Evolutionary conservation across 2,888 invertebrate genomes (phyloP).

Genomic region (Drosophila silvestris): DNA sequence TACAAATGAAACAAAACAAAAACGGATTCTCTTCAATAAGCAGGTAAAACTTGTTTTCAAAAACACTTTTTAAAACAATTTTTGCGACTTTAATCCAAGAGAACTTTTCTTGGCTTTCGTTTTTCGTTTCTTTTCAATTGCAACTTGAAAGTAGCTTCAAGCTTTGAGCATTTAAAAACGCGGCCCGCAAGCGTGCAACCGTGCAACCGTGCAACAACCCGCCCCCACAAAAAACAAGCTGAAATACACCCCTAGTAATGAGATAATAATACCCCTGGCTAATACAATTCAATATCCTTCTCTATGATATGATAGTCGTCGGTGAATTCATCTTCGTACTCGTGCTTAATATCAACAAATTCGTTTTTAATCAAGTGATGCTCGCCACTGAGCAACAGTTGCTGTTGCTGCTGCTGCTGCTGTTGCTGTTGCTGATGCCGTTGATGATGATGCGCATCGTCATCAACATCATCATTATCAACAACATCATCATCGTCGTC

Average conservation of each 20-base stretch:
- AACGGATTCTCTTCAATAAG: not conserved
- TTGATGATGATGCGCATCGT: constrained; percentile 42
- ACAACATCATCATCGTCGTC: constrained; percentile 26
- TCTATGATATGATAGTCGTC: constrained; percentile 71
- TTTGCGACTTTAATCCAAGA: not conserved
- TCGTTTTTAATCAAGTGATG: constrained; percentile 62
- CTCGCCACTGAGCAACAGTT: constrained; percentile 41
- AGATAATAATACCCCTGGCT: not conserved
- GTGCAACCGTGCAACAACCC: constrained; percentile 1
- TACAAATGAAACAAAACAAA: not conserved
- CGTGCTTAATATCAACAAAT: constrained; percentile 63
- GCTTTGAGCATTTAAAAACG: constrained; percentile 35
- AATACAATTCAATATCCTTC: constrained; percentile 75
- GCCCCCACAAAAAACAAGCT: not conserved
- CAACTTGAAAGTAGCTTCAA: not conserved
- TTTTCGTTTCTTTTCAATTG: not conserved
- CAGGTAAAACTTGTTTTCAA: not conserved
- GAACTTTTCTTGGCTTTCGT: not conserved
- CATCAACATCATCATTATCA: constrained; percentile 57
- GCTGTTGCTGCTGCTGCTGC: constrained; percentile 33
- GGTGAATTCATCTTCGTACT: constrained; percentile 64
- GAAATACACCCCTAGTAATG: not conserved
- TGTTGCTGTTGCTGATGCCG: constrained; percentile 31
- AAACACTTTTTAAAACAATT: not conserved
- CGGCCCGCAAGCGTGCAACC: not conserved